phyloP scores from a whole-genome alignment of 2,797 vertebrate genomes.

The Falco peregrinus region DNA sequence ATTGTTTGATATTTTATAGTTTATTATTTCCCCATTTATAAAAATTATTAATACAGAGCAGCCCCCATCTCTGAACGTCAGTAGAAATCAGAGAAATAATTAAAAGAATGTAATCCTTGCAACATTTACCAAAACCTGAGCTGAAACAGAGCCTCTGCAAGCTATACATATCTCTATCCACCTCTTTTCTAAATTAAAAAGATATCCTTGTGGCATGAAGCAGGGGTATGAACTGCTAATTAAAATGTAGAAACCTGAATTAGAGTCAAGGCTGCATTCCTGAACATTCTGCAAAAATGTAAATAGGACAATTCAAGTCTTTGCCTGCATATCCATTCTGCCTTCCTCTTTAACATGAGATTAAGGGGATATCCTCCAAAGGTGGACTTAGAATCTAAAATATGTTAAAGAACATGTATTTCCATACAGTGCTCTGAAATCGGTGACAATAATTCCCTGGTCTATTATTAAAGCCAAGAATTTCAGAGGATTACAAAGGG shows the following conservation, averaged over 20 bases:
- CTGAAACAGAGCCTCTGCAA: not conserved
- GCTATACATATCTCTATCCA: not conserved
- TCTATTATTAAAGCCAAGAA: not conserved
- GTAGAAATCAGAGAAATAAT: constrained; percentile 45
- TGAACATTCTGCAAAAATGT: not conserved
- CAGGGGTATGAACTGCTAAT: not conserved
- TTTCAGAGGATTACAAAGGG: not conserved
- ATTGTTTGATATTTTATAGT: constrained; percentile 41
- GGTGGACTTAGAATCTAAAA: not conserved
- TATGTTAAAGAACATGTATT: not conserved
- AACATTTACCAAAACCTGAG: too few relatives aligned
- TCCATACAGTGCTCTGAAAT: not conserved
- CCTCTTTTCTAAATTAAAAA: not conserved
- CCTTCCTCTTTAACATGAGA: not conserved
- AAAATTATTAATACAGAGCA: not conserved
- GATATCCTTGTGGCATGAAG: not conserved
- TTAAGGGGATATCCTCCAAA: not conserved
- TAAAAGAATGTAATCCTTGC: constrained; percentile 13
- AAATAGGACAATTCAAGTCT: not conserved
- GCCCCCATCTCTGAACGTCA: not conserved
- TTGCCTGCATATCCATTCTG: not conserved
- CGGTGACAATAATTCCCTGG: not conserved
- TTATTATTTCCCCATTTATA: constrained; percentile 52
- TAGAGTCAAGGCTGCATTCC: not conserved
- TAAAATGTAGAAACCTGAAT: not conserved